These are phyloP conservation scores for Neopelma chrysocephalum DNA, from an alignment of 2,797 vertebrate species.

Conservation along the genomic window DNA sequence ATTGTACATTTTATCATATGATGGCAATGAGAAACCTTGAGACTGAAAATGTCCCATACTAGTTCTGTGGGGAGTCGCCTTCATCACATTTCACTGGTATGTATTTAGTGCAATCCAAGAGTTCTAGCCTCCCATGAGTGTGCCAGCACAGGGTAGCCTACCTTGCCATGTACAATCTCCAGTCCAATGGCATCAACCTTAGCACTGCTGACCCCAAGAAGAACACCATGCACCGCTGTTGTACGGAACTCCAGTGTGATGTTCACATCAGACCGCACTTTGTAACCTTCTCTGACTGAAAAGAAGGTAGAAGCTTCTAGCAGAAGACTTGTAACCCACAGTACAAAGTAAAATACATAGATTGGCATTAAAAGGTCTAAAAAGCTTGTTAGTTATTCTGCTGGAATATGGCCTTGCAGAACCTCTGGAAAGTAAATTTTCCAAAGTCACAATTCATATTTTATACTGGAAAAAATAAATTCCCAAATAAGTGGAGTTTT, in stretches of 20 bases:
- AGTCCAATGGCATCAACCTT: constrained; percentile 92
- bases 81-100: background rate
- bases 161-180: constrained; percentile 90
- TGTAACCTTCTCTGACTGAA: constrained; percentile 90
- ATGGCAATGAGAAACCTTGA: background rate
- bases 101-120: background rate
- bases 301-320: background rate
- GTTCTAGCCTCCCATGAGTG: background rate
- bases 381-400: background rate
- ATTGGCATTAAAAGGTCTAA: background rate
- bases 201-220: constrained; percentile 91
- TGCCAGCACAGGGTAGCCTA: constrained; percentile 33
- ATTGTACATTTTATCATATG: background rate
- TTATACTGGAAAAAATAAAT: background rate
- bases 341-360: background rate
- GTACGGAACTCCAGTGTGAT: constrained; percentile 89
- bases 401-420: background rate
- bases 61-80: background rate
- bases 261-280: constrained; percentile 87
- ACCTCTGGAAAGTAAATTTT: background rate
- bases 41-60: background rate
- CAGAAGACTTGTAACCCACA: background rate
- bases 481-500: background rate
- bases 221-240: constrained; percentile 75
- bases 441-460: background rate